phyloP scores from a whole-genome alignment of 2,113 vertebrate genomes.

The Chiloscyllium plagiosum region DNA sequence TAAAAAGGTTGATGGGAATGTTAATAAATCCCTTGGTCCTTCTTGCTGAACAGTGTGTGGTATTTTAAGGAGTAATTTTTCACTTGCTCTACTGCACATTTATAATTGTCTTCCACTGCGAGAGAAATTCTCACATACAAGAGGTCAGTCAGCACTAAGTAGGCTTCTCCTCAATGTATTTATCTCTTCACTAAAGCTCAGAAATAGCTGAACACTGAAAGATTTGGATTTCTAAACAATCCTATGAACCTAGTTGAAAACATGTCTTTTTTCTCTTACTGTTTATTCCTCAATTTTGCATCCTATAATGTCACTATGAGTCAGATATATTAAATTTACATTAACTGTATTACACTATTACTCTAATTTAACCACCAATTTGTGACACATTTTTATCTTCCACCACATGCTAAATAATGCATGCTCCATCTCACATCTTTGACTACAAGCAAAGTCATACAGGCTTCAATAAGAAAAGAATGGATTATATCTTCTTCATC shows the following conservation, averaged over 20 bases:
- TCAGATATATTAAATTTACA: not conserved
- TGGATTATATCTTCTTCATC: not conserved
- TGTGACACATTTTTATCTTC: not conserved
- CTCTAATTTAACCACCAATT: not conserved
- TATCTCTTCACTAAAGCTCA: not conserved
- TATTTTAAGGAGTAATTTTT: constrained; percentile 16
- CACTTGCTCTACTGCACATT: not conserved
- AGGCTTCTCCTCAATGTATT: not conserved
- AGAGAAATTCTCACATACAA: not conserved
- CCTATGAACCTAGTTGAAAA: not conserved
- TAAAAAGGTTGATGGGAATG: not conserved
- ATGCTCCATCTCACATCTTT: not conserved
- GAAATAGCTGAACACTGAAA: not conserved
- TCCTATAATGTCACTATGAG: not conserved
- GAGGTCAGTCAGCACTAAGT: constrained; percentile 21
- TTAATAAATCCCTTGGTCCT: not conserved
- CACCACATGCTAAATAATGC: not conserved
- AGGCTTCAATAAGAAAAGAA: not conserved
- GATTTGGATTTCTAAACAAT: not conserved
- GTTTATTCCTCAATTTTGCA: not conserved
- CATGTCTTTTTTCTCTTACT: not conserved
- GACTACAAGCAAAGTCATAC: not conserved
- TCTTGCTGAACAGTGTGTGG: not conserved
- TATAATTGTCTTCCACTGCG: not conserved
- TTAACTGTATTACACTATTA: not conserved